These are phyloP conservation scores for Manis javanica DNA, from an alignment of 2,797 vertebrate genomes.

Conservation along the genomic window DNA sequence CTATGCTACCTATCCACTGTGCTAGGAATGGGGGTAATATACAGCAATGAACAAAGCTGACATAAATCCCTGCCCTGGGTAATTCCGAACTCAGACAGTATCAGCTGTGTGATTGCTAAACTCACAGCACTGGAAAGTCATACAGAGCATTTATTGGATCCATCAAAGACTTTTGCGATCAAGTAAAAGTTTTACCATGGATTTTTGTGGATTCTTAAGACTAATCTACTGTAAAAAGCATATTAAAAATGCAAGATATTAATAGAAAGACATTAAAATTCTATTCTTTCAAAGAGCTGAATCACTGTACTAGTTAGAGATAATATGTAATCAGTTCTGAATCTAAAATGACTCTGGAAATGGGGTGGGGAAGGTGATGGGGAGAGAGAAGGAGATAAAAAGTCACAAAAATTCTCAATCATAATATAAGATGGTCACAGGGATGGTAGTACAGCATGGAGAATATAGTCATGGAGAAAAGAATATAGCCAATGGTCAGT, in stretches of 20 bases:
- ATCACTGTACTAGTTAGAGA: constrained; percentile 47
- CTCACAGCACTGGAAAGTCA: not conserved
- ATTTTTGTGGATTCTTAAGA: constrained; percentile 1
- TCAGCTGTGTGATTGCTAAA: not conserved
- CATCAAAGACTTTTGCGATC: constrained; percentile 27
- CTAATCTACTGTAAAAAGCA: constrained; percentile 38
- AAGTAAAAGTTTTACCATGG: constrained; percentile 19
- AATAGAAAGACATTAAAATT: constrained; percentile 74
- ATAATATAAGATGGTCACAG: too few species aligned
- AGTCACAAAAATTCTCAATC: too few species aligned
- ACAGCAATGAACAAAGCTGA: not conserved
- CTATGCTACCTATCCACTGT: not conserved
- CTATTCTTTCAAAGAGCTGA: constrained; percentile 67
- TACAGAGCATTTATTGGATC: not conserved
- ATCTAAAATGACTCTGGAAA: constrained; percentile 63
- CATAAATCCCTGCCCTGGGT: not conserved
- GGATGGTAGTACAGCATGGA: too few species aligned
- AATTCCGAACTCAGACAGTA: not conserved
- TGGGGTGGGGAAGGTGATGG: too few species aligned
- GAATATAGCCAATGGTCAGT: too few species aligned
- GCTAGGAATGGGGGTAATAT: not conserved
- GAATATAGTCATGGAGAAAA: too few species aligned
- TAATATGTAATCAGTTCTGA: constrained; percentile 55
- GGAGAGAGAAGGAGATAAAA: too few species aligned
- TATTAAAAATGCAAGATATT: constrained; percentile 64